phyloP scores from a whole-genome alignment of 2,888 invertebrate genomes.

The Sphecodes monilicornis region DNA sequence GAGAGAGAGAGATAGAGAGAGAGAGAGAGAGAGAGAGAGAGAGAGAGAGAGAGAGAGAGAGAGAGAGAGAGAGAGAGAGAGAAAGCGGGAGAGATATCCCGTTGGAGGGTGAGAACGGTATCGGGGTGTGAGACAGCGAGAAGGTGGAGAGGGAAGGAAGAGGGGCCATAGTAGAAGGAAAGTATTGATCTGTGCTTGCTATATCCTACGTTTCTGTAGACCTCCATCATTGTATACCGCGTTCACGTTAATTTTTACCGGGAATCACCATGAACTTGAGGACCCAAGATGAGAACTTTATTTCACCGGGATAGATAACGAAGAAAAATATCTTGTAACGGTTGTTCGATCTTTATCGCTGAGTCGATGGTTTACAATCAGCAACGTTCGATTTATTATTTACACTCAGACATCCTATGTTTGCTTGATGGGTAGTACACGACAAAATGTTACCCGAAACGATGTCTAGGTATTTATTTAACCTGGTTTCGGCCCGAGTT shows the following conservation, averaged over 20 bases:
- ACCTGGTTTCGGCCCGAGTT: conserved; percentile 8
- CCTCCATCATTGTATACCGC: conserved; percentile 70
- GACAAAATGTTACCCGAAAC: conserved; percentile 7
- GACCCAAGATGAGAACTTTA: not conserved
- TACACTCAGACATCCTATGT: not conserved
- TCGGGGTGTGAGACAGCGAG: conserved; percentile 56
- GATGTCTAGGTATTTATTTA: conserved; percentile 1
- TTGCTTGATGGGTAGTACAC: not conserved
- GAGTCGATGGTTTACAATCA: not conserved
- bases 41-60: no score
- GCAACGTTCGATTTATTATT: not conserved
- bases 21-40: conserved; percentile 38
- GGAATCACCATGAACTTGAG: conserved; percentile 68
- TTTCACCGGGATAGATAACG: not conserved
- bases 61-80: conserved; percentile 44
- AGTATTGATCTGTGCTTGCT: conserved; percentile 84
- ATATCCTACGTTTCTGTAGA: conserved; percentile 82
- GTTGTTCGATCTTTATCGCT: not conserved
- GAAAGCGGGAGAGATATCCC: conserved; percentile 43
- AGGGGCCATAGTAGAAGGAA: conserved; percentile 82
- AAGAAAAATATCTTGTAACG: not conserved
- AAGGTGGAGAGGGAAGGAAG: conserved; percentile 65
- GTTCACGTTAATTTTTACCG: conserved; percentile 76
- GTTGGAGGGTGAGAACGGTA: conserved; percentile 57
- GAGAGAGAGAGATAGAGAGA: conserved; percentile 51